These are phyloP conservation scores for Grammomys surdaster DNA, from an alignment of 2,113 vertebrate genomes.

Conservation along the genomic window DNA sequence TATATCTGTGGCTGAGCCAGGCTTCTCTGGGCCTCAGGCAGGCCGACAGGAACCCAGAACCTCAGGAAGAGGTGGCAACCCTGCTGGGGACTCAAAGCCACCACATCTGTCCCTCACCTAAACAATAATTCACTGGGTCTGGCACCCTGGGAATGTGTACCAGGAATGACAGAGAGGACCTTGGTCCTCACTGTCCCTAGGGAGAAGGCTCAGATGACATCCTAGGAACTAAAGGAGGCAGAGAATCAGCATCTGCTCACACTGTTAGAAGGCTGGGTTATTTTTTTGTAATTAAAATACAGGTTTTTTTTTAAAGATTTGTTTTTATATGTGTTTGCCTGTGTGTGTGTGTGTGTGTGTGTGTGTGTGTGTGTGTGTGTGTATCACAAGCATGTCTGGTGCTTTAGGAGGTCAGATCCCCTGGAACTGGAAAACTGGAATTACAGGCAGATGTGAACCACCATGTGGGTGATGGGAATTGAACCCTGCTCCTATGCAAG, in stretches of 20 bases:
- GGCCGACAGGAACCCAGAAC: not conserved
- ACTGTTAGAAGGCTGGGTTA: not conserved
- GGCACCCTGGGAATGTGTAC: not conserved
- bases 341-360: not conserved
- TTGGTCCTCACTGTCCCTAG: not conserved
- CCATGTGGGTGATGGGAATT: not conserved
- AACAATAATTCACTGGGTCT: not conserved
- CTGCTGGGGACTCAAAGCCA: not conserved
- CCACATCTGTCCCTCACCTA: not conserved
- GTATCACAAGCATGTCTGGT: not conserved
- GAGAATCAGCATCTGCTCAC: not conserved
- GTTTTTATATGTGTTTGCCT: not conserved
- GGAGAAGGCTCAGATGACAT: not conserved
- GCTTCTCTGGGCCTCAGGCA: accelerated
- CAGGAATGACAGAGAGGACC: not conserved
- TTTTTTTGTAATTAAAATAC: too few relatives aligned
- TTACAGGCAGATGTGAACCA: not conserved
- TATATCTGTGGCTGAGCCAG: accelerated
- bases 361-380: not conserved
- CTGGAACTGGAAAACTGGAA: not conserved
- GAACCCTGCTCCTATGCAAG: not conserved
- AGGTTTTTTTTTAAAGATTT: not conserved
- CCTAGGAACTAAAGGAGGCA: not conserved
- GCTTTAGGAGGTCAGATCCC: not conserved
- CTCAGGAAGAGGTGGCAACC: not conserved